phyloP scores from a whole-genome alignment of 2,113 vertebrate species.

The Odocoileus hemionus region DNA sequence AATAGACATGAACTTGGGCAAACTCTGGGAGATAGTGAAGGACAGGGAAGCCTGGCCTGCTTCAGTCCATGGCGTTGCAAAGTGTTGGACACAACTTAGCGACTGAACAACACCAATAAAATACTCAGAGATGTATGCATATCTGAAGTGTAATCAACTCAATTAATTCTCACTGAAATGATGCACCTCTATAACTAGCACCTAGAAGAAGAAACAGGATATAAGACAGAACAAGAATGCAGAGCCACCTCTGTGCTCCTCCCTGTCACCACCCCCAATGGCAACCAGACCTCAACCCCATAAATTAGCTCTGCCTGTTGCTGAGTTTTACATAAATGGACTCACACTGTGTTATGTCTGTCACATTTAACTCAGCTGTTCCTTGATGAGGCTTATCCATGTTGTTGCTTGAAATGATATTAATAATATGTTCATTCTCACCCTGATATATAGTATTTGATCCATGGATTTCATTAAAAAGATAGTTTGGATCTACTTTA shows the following conservation, averaged over 20 bases:
- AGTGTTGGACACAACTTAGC: background rate
- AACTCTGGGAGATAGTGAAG: background rate
- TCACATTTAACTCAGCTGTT: background rate
- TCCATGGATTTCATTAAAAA: background rate
- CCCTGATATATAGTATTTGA: background rate
- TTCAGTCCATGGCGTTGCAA: background rate
- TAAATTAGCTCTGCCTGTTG: background rate
- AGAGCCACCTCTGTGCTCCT: no score
- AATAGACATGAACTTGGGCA: background rate
- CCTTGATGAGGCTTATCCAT: background rate
- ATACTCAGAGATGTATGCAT: background rate
- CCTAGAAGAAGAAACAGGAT: background rate
- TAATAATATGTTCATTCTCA: background rate
- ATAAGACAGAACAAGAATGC: background rate
- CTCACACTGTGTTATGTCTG: background rate
- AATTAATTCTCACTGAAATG: background rate
- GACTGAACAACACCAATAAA: background rate
- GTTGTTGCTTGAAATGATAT: background rate
- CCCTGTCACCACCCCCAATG: rapidly evolving
- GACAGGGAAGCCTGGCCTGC: background rate
- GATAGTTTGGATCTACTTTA: background rate
- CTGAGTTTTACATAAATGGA: background rate
- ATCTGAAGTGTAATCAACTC: background rate
- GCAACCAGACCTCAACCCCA: background rate
- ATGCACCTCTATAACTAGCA: background rate